phyloP scores from a whole-genome alignment of 2,797 vertebrate species.

The Aselliscus stoliczkanus region DNA sequence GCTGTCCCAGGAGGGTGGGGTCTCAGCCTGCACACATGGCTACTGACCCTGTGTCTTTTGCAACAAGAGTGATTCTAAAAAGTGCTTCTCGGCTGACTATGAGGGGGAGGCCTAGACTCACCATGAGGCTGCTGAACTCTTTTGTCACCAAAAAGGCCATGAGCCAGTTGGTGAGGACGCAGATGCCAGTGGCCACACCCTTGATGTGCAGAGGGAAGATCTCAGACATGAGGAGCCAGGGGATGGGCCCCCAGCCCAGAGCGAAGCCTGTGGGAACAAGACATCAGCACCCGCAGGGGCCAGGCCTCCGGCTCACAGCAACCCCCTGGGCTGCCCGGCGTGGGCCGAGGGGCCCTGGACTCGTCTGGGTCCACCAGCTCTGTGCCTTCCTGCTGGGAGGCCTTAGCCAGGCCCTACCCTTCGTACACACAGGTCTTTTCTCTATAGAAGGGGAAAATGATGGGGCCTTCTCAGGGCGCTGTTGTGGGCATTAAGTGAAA shows the following conservation, averaged over 20 bases:
- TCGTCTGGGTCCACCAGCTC: not conserved
- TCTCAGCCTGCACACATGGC: not conserved
- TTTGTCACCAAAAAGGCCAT: conserved; percentile 91
- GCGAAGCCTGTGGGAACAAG: conserved; percentile 85
- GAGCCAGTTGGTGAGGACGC: conserved; percentile 91
- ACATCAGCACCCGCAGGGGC: not conserved
- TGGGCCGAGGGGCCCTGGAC: not conserved
- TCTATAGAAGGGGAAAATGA: not conserved
- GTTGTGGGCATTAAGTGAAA: not conserved
- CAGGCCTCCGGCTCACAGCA: rapidly evolving
- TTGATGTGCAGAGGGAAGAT: conserved; percentile 88
- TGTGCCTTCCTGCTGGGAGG: no score
- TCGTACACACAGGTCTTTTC: not conserved
- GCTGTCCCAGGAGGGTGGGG: not conserved
- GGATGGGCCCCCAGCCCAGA: conserved; percentile 91
- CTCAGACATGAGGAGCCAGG: conserved; percentile 92
- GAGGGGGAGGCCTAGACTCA: conserved; percentile 71
- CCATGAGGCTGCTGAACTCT: conserved; percentile 88
- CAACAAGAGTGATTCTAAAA: not conserved
- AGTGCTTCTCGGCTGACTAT: not conserved
- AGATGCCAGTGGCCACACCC: conserved; percentile 85
- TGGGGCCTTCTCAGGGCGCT: not conserved
- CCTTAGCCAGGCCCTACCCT: not conserved
- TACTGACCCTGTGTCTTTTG: not conserved
- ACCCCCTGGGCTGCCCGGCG: not conserved